Base-by-base conservation (phyloP, 1,140 invertebrate species). In the Drosophila sturtevanti region DNA sequence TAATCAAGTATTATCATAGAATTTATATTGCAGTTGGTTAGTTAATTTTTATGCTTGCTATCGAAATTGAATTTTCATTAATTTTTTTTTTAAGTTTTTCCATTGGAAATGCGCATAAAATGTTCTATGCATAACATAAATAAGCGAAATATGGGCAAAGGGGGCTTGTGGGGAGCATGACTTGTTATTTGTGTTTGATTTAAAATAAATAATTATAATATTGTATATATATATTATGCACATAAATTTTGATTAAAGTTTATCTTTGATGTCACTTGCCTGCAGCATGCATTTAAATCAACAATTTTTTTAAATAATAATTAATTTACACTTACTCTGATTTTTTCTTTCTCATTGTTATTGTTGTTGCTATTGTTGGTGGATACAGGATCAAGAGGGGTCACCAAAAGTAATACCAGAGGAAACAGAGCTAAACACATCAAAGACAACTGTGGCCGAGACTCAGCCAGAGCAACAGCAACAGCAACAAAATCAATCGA, bases 351-450 rank as follows among this genome's bases (percentile, higher is more conserved):
- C 18, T 21, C 37, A 9, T 44, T 1, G 16, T 24, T 63, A 4
- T 31, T n/a, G 18, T n/a, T 54, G 24, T 38, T 37, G 21, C 24
- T 58, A 54, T 38, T 38, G 37, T 24, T 37, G 7, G 3, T 12
- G 18, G 54, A 34, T 35, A 10, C 64, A 91, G 90, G 90, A 91
- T 77, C 78, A 86, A 55, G 90, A 91, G 51, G 74, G 76, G n/a
- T n/a, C n/a, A 21, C 79, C 79, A 31, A 90, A 90, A 63, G 76
- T 91, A 52, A 91, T 91, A 75, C 90, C 90, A n/a, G 90, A 91
- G 65, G 90, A 91, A 65, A 91, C 90, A 38, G 90, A 91, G 51
- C 44, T 91, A 24, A 79, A 86, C 41, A 76, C 78, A 44, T 91
- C 90, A 14, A 91, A 91, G 61, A 74, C 63, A 54, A 86, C 84